A percentile compares a stretch with the other conserved stretches of the same genome.
Evolutionary conservation across 2,113 vertebrate genomes (phyloP).

Genomic region (Arenaria interpres): DNA sequence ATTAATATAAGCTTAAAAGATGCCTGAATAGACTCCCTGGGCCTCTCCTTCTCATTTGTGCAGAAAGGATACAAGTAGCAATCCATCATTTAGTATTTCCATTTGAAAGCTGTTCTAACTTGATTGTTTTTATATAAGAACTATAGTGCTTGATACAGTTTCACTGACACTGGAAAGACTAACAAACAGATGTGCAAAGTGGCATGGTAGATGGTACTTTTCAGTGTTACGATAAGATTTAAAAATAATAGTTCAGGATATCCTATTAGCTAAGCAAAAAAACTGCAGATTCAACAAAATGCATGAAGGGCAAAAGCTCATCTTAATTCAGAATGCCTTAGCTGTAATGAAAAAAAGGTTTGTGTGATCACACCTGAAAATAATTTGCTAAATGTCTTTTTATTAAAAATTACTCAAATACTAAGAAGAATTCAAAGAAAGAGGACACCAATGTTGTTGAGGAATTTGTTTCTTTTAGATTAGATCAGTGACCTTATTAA

Average conservation of each 20-base stretch:
- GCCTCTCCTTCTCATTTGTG: background rate
- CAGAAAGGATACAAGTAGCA: background rate
- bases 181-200: background rate
- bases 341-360: background rate
- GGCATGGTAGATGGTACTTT: background rate
- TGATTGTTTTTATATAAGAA: background rate
- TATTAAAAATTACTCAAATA: background rate
- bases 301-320: background rate
- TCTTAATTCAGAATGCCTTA: background rate
- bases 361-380: background rate
- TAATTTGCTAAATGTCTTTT: background rate
- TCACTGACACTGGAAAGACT: background rate
- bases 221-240: background rate
- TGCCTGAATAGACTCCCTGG: background rate
- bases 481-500: background rate
- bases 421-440: background rate
- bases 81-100: background rate
- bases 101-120: background rate
- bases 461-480: background rate
- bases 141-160: background rate
- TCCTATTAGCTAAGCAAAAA: background rate
- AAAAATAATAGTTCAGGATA: background rate
- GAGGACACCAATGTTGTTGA: background rate
- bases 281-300: background rate
- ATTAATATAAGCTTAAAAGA: background rate